Evolutionary conservation across 1,140 invertebrate species (phyloP), one percentile per base, ranked within the genome.

Genomic region (Ceratina australensis): DNA sequence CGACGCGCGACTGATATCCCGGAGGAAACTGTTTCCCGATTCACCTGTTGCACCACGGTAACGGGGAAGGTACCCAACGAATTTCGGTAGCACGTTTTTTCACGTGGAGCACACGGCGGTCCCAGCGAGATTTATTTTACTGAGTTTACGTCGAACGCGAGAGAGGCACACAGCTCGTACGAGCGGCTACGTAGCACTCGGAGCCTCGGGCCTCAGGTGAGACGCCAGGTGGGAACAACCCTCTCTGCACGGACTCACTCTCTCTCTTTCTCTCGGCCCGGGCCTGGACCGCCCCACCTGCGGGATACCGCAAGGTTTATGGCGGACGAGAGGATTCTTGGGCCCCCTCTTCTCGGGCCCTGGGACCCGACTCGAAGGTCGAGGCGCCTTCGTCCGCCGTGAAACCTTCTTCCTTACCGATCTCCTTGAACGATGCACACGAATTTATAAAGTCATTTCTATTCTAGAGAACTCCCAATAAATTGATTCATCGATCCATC

Each of bases 171-270:
- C 72, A 81, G 76, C 82, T 81, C 78, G 84, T 42, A 20, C 82
- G 74, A 78, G 72, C 80, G 69, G 49, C 68, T 56, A 85, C 83
- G 82, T 77, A 71, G 79, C 57, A 85, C 80, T 79, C 76, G 57
- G 33, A 42, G 56, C 76, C 66, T 50, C 76, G 77, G 69, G 83
- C 84, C 76, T 86, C 83, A 74, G 84, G 80, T 85, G 86, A 89
- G 85, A 90, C 86, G 89, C 87, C 87, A 91, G 89, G 88, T 90
- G 88, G 89, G 86, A 86, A 87, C 83, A 42, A 42, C 33, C 33
- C 33, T 42, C 33, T 42, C 33, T 42, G 33, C 84, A 72, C 87
- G 84, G 85, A 78, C 76, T 80, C 76, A 81, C 77, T 77, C 75
- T 82, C 71, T 59, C 66, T 63, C 33, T 42, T 10, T 63, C 78